Evolutionary conservation across 2,888 invertebrate species (phyloP), one percentile per base, ranked within the genome.

Genomic region (Arctia plantaginis): DNA sequence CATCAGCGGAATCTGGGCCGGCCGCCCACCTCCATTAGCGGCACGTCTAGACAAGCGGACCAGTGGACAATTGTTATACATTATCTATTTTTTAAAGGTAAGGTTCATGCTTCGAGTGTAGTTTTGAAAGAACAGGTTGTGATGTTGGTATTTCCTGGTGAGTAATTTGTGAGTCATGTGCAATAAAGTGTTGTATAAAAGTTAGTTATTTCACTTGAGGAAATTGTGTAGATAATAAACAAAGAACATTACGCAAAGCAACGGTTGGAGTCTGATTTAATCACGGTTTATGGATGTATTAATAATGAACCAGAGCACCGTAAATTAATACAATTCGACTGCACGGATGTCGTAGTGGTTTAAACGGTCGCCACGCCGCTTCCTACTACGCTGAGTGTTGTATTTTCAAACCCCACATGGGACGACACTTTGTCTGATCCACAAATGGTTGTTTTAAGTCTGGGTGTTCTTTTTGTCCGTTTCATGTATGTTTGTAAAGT

Each of bases 21-120:
- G 79, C 88, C 93, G 92, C 93, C 94, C 93, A 93, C 94, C 85
- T 89, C 90, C 89, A 91, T 90, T 93, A 92, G 87, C 77, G 82
- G 85, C 84, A 82, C 84, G 88, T 85, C 88, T 86, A 88, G 89
- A 90, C 90, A 82, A 75, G 68, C 89, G 82, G 75, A 41, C 74
- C 72, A 51, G 79, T 80, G 82, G 83, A 87, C 86, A 82, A 80
- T 85, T 85, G 85, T 85, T 82, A 83, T 83, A 75, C 80, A 77
- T 82, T 82, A 83, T 84, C 84, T 80, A 73, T 68, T 73, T 69
- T 33, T 69, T 62, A 75, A 68, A 72, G 51, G 67, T 39, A 71
- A 64, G 62, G 62, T 76, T 47, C 59, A 69, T 59, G 44, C 55
- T 72, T 69, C 35, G 13, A 65, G 67, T 33, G 71, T 65, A 66